These are phyloP conservation scores for Contarinia nasturtii DNA, from an alignment of 1,140 invertebrate genomes.

Conservation along the genomic window DNA sequence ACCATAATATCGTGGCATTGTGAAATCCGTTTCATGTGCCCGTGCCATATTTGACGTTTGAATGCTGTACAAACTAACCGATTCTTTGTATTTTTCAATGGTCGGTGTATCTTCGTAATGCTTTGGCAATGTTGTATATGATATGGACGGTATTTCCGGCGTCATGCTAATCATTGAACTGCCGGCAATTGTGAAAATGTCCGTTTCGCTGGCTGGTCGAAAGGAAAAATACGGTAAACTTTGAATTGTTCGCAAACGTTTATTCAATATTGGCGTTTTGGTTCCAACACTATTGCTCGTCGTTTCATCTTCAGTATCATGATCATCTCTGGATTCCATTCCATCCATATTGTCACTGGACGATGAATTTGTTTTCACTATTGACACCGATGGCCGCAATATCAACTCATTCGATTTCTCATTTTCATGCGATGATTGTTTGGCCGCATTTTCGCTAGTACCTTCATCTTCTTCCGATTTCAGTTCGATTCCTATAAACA, in stretches of 20 bases:
- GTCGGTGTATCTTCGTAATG: slow-evolving; percentile 24
- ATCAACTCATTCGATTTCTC: slow-evolving; percentile 16
- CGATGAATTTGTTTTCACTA: not conserved
- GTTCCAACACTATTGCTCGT: slow-evolving; percentile 4
- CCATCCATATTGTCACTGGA: slow-evolving; percentile 6
- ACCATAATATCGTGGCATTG: slow-evolving; percentile 22
- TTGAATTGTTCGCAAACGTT: slow-evolving; percentile 14
- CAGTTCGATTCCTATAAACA: no score
- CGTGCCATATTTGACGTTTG: slow-evolving; percentile 18
- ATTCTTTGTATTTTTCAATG: slow-evolving; percentile 22
- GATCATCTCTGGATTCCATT: not conserved
- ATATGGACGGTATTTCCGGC: slow-evolving; percentile 22
- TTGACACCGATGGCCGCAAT: slow-evolving; percentile 13
- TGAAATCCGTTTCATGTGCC: slow-evolving; percentile 15
- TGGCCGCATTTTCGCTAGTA: not conserved
- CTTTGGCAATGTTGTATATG: slow-evolving; percentile 19
- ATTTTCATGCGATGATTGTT: not conserved
- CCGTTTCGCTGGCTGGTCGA: slow-evolving; percentile 17
- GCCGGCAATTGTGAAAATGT: slow-evolving; percentile 16
- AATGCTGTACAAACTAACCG: slow-evolving; percentile 20
- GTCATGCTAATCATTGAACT: slow-evolving; percentile 21
- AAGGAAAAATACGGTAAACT: slow-evolving; percentile 19
- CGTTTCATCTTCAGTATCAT: not conserved
- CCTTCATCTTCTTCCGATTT: no score
- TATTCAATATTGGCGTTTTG: slow-evolving; percentile 4